Percentiles rank a stretch among this genome's conserved stretches.
These are phyloP conservation scores for Paramormyrops kingsleyae DNA, from an alignment of 2,113 vertebrate genomes.

Conservation along the genomic window DNA sequence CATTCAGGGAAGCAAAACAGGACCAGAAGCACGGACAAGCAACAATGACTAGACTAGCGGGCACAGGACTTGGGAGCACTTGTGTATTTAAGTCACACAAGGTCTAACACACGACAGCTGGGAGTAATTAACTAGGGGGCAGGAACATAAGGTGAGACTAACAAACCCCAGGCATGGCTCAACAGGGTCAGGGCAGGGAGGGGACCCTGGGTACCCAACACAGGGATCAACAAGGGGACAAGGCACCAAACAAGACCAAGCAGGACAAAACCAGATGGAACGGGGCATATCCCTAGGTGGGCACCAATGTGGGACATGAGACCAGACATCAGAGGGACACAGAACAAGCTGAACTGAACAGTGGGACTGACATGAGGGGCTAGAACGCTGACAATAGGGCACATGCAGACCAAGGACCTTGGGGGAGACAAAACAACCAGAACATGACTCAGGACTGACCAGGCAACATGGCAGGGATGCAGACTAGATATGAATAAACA, in stretches of 20 bases:
- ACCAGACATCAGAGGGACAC: too few relatives aligned
- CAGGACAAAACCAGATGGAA: background rate
- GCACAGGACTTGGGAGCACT: background rate
- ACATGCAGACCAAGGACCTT: too few relatives aligned
- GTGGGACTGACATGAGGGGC: too few relatives aligned
- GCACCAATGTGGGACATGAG: too few relatives aligned
- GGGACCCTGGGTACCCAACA: background rate
- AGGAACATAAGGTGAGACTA: background rate
- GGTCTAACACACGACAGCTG: background rate
- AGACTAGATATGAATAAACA: too few relatives aligned
- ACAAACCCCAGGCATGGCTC: background rate
- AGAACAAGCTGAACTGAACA: too few relatives aligned
- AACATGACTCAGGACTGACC: too few relatives aligned
- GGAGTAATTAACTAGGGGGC: background rate
- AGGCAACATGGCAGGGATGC: too few relatives aligned
- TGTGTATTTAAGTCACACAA: background rate
- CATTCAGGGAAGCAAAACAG: background rate
- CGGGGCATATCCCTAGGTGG: too few relatives aligned
- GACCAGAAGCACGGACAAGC: background rate
- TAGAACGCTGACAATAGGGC: too few relatives aligned
- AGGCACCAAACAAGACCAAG: background rate
- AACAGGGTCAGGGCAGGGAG: background rate
- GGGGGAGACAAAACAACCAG: too few relatives aligned
- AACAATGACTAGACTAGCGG: background rate
- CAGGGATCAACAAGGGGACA: background rate